phyloP scores from a whole-genome alignment of 1,140 invertebrate species.

The Euglossa dilemma region DNA sequence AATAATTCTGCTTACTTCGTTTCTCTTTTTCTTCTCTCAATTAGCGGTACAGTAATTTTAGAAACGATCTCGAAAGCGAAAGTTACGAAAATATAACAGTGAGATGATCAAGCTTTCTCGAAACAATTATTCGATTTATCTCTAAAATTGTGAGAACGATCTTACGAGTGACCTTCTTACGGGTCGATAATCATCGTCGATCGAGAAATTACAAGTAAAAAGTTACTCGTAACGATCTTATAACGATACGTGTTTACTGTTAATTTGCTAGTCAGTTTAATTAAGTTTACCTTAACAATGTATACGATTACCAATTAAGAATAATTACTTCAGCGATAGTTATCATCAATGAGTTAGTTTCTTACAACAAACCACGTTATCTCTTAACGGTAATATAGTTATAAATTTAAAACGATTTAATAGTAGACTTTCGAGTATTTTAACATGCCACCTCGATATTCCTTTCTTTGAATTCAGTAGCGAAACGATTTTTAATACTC shows the following conservation, averaged over 20 bases:
- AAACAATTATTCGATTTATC: neutral
- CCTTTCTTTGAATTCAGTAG: no score
- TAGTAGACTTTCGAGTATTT: neutral
- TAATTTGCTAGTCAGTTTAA: neutral
- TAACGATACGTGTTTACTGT: neutral
- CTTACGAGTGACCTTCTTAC: neutral
- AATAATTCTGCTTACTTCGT: no score
- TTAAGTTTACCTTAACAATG: neutral
- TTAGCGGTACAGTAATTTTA: neutral
- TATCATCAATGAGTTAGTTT: neutral
- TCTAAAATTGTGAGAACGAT: neutral
- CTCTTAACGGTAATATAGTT: neutral
- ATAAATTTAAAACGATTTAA: conserved; percentile 11
- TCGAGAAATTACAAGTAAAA: neutral
- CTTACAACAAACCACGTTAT: conserved; percentile 2
- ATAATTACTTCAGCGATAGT: neutral
- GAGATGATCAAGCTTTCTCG: neutral
- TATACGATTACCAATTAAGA: neutral
- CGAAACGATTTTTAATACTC: neutral
- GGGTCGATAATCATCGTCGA: neutral
- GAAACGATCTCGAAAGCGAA: neutral
- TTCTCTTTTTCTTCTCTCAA: no score
- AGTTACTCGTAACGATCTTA: neutral
- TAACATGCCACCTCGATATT: neutral
- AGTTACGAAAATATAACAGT: neutral